Conservation (phyloP, 2,888 invertebrate species). For the Glyphotaelius pellucidus region DNA sequence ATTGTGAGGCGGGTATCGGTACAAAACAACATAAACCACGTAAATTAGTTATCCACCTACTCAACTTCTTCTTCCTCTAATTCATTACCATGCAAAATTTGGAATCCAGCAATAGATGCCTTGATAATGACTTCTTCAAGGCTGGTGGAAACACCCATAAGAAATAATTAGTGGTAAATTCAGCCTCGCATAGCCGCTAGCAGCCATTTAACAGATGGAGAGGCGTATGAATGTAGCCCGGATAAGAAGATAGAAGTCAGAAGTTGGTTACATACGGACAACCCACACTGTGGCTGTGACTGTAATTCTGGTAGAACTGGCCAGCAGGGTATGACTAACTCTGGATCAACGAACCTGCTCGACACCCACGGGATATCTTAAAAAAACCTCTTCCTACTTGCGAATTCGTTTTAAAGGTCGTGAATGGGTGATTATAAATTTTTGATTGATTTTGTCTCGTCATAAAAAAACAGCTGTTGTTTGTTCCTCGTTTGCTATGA, state of each 20-base stretch:
- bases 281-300: too few species aligned
- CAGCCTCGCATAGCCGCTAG: background rate
- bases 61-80: background rate
- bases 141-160: background rate
- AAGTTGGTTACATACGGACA: too few species aligned
- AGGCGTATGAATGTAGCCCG: background rate
- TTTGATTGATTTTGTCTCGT: background rate
- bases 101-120: background rate
- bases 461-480: background rate
- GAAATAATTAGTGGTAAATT: background rate
- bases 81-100: background rate
- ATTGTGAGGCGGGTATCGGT: too few species aligned
- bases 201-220: background rate
- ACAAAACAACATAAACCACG: background rate
- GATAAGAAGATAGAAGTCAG: background rate
- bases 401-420: background rate
- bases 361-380: background rate
- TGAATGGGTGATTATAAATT: background rate
- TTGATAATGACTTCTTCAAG: background rate
- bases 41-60: background rate
- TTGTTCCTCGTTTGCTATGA: background rate
- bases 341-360: constrained; percentile 15
- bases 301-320: background rate
- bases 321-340: constrained; percentile 6
- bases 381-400: background rate